Percentiles rank a stretch among this genome's conserved stretches.
phyloP scores from a whole-genome alignment of 2,888 invertebrate species.

The Thysanoteuthis rhombus region DNA sequence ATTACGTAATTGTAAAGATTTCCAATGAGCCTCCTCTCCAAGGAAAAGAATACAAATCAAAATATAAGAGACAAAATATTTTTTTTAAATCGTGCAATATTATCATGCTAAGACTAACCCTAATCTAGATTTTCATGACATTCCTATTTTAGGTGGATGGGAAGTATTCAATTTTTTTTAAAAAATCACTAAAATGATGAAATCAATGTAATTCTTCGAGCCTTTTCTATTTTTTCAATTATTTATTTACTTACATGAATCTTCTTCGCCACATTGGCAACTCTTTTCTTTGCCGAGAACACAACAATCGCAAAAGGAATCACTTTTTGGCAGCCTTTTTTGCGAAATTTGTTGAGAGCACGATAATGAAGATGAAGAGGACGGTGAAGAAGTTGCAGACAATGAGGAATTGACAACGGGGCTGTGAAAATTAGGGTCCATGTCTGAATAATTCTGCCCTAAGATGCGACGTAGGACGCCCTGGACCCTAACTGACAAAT shows the following conservation, averaged over 20 bases:
- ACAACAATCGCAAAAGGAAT: constrained; percentile 57
- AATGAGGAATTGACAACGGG: background rate
- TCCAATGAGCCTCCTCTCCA: too few species aligned
- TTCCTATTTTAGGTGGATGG: too few species aligned
- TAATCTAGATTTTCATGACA: too few species aligned
- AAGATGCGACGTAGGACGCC: constrained; percentile 12
- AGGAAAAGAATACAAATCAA: too few species aligned
- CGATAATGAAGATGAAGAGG: constrained; percentile 12
- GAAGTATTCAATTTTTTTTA: too few species aligned
- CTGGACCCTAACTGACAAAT: constrained; percentile 15
- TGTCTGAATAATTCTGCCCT: background rate
- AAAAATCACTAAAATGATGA: too few species aligned
- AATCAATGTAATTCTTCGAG: too few species aligned
- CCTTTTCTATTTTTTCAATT: too few species aligned
- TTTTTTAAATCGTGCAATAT: too few species aligned
- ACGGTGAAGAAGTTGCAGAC: background rate
- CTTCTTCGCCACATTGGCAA: constrained; percentile 58
- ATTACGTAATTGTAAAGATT: too few species aligned
- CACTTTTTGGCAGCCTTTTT: constrained; percentile 41
- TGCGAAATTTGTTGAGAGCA: background rate
- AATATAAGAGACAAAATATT: too few species aligned
- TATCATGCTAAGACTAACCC: too few species aligned
- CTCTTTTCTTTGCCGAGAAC: constrained; percentile 50
- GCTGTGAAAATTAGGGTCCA: background rate
- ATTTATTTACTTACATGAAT: constrained; percentile 50